Evolutionary conservation across 1,140 invertebrate genomes (phyloP).

Genomic region (Cyphomyrmex costatus): DNA sequence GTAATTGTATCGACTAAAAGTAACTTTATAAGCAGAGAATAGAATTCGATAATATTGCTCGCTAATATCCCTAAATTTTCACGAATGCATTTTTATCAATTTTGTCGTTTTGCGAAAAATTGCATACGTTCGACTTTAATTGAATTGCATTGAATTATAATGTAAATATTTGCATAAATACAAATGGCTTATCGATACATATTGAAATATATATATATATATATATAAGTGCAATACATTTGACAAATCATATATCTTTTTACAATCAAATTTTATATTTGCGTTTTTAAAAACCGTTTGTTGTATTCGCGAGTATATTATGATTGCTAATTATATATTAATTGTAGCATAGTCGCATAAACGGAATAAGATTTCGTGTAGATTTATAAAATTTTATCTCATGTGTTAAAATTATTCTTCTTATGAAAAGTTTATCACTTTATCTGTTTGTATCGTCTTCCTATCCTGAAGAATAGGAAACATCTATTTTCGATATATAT

Average conservation of each 20-base stretch:
- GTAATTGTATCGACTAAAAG: background rate
- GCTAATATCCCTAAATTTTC: conserved; percentile 2
- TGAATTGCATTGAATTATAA: conserved; percentile 52
- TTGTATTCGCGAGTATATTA: no score
- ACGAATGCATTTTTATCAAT: background rate
- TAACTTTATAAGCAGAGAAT: background rate
- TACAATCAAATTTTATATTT: conserved; percentile 36
- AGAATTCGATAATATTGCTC: background rate
- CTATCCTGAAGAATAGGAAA: conserved; percentile 51
- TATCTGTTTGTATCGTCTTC: conserved; percentile 62
- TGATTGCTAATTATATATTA: background rate
- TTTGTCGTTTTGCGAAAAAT: conserved; percentile 58
- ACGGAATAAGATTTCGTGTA: background rate
- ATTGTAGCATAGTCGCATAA: background rate
- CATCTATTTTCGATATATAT: conserved; percentile 37
- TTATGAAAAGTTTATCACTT: conserved; percentile 37
- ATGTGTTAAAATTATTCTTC: background rate
- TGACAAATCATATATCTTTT: conserved; percentile 57
- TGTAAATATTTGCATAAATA: conserved; percentile 64
- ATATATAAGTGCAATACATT: conserved; percentile 72
- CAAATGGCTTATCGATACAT: conserved; percentile 41
- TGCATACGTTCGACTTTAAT: conserved; percentile 63
- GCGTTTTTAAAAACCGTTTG: background rate
- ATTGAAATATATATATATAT: conserved; percentile 42
- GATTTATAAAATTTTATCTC: background rate